Evolutionary conservation across 2,888 invertebrate species (phyloP).

Genomic region (Aplocera efformata): DNA sequence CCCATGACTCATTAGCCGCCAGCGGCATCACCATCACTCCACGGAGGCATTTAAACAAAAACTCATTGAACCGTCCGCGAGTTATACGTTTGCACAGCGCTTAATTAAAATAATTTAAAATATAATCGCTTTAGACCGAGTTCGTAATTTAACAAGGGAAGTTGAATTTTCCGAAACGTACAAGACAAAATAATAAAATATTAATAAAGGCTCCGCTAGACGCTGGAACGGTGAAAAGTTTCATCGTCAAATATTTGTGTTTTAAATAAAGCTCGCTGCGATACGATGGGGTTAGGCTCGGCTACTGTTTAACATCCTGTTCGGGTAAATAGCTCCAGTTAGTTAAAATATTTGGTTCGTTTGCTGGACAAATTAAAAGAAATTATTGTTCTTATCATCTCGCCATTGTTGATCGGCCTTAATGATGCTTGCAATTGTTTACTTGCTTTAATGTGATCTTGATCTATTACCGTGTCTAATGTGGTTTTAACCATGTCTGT

Average conservation of each 20-base stretch:
- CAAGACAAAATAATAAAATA: conserved; percentile 81
- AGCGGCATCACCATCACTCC: too few species aligned
- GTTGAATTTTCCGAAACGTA: conserved; percentile 71
- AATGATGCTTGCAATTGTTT: too few species aligned
- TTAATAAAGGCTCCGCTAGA: conserved; percentile 75
- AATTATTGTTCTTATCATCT: too few species aligned
- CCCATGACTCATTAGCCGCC: too few species aligned
- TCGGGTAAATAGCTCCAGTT: conserved; percentile 21
- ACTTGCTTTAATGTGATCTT: too few species aligned
- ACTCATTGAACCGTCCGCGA: conserved; percentile 14
- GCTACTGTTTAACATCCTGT: conserved; percentile 20
- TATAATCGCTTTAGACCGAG: conserved; percentile 78
- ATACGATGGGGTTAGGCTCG: conserved; percentile 40
- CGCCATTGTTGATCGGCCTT: too few species aligned
- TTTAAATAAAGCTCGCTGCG: conserved; percentile 71
- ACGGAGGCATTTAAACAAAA: conserved; percentile 5
- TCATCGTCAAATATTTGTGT: conserved; percentile 77
- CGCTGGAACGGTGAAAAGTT: conserved; percentile 63
- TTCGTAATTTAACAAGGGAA: conserved; percentile 67
- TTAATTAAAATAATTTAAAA: conserved; percentile 80
- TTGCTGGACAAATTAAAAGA: conserved; percentile 4
- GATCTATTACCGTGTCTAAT: too few species aligned
- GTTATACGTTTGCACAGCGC: conserved; percentile 70
- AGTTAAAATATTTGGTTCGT: conserved; percentile 23
- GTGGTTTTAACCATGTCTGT: too few species aligned